Evolutionary conservation across 2,888 invertebrate species (phyloP), one percentile per base, ranked within the genome.

Genomic region (Molorchus minor): DNA sequence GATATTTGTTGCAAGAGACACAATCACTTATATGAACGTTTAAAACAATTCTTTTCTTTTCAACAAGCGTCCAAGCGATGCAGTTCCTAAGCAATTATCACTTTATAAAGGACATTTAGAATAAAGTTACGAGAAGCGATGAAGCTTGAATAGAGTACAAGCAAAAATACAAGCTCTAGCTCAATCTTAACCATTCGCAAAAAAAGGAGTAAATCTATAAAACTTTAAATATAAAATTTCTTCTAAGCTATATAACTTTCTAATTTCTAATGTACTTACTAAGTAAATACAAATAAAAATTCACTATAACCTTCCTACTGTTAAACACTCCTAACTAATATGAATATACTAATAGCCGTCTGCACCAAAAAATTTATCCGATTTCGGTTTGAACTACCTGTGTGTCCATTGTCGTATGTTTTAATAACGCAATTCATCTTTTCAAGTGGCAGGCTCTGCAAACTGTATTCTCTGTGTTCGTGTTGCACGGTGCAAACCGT

Each of bases 361-460:
- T 68, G 64, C 58, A 68, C 55, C 61, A 64, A 62, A 38, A 65
- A 64, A 55, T 67, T 68, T 19, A 73, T 21, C n/a, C 53, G 41
- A 35, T 55, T 56, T 10, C 7, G 40, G 20, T 51, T 30, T 40
- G 56, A 36, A 20, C 33, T 47, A 45, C 58, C 49, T n/a, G 30
- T 13, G 2, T 41, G 55, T 13, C 56, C 51, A 16, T 40, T 57
- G 45, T 73, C 71, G 58, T 69, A 70, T 21, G 75, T 69, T 65
- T 90, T 90, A 73, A 90, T 87, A 64, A 88, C 88, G 82, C 93
- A 93, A 76, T 89, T 89, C 92, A 93, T 92, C 77, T 88, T 88
- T 68, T 92, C 91, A 61, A 91, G 82, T 0, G 93, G 93, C 85
- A 93, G 87, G 77, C 87, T 88, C 74, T 92, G 91, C 57, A 93